A percentile compares a stretch with the other conserved stretches of the same genome.
phyloP scores from a whole-genome alignment of 1,140 invertebrate species.

The Brachionus plicatilis region DNA sequence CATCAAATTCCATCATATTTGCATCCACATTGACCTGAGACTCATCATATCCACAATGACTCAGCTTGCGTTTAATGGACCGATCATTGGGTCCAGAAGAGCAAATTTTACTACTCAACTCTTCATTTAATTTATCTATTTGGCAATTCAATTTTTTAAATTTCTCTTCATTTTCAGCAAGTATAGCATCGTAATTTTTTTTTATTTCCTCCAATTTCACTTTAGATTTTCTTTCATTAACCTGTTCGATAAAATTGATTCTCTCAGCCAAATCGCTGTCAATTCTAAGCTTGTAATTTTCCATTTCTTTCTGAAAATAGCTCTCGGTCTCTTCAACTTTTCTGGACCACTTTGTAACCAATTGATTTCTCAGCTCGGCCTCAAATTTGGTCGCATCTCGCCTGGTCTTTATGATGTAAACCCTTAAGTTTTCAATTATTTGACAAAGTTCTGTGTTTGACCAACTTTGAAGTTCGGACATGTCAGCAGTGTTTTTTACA shows the following conservation, averaged over 20 bases:
- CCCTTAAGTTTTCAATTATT: background rate
- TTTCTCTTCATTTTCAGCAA: background rate
- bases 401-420: background rate
- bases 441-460: background rate
- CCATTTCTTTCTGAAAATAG: conserved; percentile 29
- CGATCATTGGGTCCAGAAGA: background rate
- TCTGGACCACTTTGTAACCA: conserved; percentile 16
- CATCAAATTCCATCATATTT: conserved; percentile 22
- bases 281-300: background rate
- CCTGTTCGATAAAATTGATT: background rate
- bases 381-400: conserved; percentile 5
- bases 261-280: background rate
- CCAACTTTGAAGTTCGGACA: background rate
- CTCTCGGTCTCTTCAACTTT: conserved; percentile 8
- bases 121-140: background rate
- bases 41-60: background rate
- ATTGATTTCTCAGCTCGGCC: background rate
- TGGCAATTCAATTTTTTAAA: background rate
- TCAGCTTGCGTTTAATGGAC: conserved; percentile 6
- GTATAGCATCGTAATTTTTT: background rate
- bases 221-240: background rate
- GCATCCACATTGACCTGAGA: background rate
- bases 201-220: background rate
- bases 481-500: background rate
- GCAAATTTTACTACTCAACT: background rate